A percentile compares a stretch with the other conserved stretches of the same genome.
phyloP scores from a whole-genome alignment of 1,140 invertebrate genomes.

The Dolichoris vasculosae region DNA sequence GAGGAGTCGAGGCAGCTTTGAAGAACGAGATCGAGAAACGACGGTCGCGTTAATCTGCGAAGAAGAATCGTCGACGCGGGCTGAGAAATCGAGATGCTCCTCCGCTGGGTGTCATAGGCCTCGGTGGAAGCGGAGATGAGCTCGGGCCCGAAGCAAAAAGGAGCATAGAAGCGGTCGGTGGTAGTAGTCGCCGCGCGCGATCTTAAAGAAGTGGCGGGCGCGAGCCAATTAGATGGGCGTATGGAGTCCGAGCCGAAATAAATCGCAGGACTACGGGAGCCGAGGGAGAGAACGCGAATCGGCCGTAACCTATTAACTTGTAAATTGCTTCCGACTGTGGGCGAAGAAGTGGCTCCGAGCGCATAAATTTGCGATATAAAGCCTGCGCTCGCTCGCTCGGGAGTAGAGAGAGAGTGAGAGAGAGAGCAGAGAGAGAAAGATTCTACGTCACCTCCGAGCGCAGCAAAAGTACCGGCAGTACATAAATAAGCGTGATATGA shows the following conservation, averaged over 20 bases:
- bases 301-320: constrained; percentile 47
- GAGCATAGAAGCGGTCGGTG: too few species aligned
- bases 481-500: constrained; percentile 45
- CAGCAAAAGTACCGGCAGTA: background rate
- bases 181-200: background rate
- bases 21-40: too few species aligned
- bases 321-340: constrained; percentile 53
- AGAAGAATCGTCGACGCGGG: too few species aligned
- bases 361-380: constrained; percentile 50
- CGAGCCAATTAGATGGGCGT: constrained; percentile 51
- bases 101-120: background rate
- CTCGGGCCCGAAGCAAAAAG: background rate
- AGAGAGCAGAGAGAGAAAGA: too few species aligned
- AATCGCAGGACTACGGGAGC: constrained; percentile 33
- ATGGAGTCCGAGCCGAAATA: constrained; percentile 16
- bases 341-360: constrained; percentile 4
- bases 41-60: too few species aligned
- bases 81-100: too few species aligned
- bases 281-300: background rate
- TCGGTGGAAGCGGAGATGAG: background rate
- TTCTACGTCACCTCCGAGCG: constrained; percentile 3
- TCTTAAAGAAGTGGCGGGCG: background rate
- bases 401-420: too few species aligned
- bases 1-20: too few species aligned
- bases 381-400: constrained; percentile 11